Base-by-base conservation (phyloP, 2,888 invertebrate genomes). In the Eupithecia centaureata region DNA sequence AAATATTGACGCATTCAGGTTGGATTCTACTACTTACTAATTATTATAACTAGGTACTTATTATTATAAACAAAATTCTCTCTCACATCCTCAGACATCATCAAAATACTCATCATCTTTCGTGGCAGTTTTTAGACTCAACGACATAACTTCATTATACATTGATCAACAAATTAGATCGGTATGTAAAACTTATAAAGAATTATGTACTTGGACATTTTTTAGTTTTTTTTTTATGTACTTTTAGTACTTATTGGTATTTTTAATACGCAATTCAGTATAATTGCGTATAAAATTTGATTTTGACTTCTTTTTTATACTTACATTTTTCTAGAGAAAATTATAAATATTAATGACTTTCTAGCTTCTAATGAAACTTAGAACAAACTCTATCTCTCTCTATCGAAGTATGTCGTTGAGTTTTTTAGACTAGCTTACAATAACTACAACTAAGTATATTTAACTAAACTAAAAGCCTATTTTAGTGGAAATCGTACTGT, bases 401-500 rank as follows among this genome's bases (percentile, higher is more conserved):
- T 38, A n/a, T n/a, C 8, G n/a, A 13, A 27, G n/a, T n/a, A 56
- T 56, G 57, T 30, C 57, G 57, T 57, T 22, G 18, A 57, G 54
- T 27, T 27, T 8, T 30, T 13, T 32, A 57, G 30, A 57, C 13
- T 57, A 28, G 15, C 27, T 57, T 18, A 22, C 51, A 8, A 5
- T 22, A 12, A 0, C 12, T 32, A 18, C 32, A 3, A 13, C 10
- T 22, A 56, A 27, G 27, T 3, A 56, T 10, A 28, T 4, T 27
- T 13, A 13, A 54, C 52, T 13, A 57, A 25, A 51, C 12, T 25
- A 25, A 52, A 30, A 56, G 0, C 0, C n/a, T n/a, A 32, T 4
- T 10, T 56, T 66, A 83, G 57, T 88, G 86, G 66, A 89, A 88
- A 58, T 91, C 91, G 5, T 86, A 86, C 10, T 86, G 81, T 1